Evolutionary conservation across 92 coral and sea anemone species (phyloP), one percentile per base, ranked within the genome.

Genomic region (Actinernus sp.): DNA sequence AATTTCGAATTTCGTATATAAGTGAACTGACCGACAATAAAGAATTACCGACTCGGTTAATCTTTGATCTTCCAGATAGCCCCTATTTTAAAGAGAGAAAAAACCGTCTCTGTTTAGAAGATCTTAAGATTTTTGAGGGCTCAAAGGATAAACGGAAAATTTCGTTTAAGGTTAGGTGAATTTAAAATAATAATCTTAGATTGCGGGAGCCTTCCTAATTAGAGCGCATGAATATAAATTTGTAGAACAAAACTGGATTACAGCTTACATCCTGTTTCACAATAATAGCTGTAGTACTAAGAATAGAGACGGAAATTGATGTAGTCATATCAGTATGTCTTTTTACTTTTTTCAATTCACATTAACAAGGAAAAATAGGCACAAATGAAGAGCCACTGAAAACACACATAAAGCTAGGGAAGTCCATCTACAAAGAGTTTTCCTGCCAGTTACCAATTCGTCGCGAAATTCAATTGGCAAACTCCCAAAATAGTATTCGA

Each of bases 181-280:
- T 6, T 6, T 34, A 34, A 34, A 34, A 34, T 34, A 34, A 34
- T 34, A 34, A 34, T 34, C 41, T 49, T 51, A 74, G 40, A 52
- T 51, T 67, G 80, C 65, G 65, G 72, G 78, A 61, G 78, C 58
- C 61, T 61, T 60, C 51, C 71, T 81, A 86, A 86, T 81, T 86
- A 86, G 84, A 86, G 76, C 21, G 26, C 49, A 34, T 40, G 88
- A 86, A 68, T 68, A 69, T 75, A 75, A 81, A 68, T 86, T 69
- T 64, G 39, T 19, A 72, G 92, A 86, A 73, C 79, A 86, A 66
- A 86, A 86, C 88, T 68, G 77, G 84, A 86, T 86, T 86, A 86
- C 84, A 59, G 41, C 55, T 65, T 63, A 81, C 92, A 82, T 86
- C 92, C 92, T 81, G 92, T 81, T 59, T 81, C 75, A 74, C 81